Evolutionary conservation across 2,113 vertebrate genomes (phyloP).

Genomic region (Bubalus kerabau): DNA sequence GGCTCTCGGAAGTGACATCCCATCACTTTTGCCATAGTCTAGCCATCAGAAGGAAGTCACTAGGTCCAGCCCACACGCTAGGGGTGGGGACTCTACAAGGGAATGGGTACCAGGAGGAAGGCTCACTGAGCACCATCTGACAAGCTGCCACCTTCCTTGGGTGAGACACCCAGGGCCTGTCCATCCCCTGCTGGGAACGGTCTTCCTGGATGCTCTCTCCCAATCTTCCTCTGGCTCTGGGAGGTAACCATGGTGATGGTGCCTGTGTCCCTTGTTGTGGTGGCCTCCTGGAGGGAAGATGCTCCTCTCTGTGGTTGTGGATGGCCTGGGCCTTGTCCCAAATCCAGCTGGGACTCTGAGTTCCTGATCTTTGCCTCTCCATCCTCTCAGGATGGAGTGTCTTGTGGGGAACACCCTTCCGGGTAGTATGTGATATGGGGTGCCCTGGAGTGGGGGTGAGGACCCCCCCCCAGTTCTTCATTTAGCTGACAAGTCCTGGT

Average conservation of each 20-base stretch:
- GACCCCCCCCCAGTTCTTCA: too few relatives aligned
- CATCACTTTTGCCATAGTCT: neutral
- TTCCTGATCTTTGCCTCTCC: neutral
- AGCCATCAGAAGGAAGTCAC: neutral
- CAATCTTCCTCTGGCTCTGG: neutral
- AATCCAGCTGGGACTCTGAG: neutral
- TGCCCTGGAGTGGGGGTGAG: too few relatives aligned
- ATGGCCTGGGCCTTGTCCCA: neutral
- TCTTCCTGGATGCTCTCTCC: neutral
- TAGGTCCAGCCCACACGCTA: fast-evolving
- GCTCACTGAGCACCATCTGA: fast-evolving
- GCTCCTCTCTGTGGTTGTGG: neutral
- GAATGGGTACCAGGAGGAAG: too few relatives aligned
- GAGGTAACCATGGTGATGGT: neutral
- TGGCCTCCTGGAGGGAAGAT: neutral
- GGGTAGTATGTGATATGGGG: fast-evolving
- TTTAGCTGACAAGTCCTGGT: too few relatives aligned
- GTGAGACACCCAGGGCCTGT: neutral
- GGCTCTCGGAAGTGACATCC: neutral
- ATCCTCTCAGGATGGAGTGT: neutral
- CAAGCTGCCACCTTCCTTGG: neutral
- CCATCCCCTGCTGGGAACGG: neutral
- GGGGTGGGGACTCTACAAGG: neutral
- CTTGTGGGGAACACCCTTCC: neutral
- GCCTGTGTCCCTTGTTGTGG: neutral